Evolutionary conservation across 1,140 invertebrate genomes (phyloP), one percentile per base, ranked within the genome.

Genomic region (Agrilus planipennis): DNA sequence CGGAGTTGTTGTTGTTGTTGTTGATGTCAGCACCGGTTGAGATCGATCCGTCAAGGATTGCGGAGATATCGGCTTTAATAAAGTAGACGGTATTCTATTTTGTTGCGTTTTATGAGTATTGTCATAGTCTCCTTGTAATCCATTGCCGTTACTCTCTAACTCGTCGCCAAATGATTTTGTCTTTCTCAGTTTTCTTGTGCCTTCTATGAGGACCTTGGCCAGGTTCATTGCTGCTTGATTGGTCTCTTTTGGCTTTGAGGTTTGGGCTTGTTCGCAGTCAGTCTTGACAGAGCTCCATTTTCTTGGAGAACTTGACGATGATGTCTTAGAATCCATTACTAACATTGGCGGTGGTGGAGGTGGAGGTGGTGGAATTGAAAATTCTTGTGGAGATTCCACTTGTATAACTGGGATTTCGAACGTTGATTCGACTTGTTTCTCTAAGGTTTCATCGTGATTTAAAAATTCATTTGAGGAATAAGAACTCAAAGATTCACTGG

Each of bases 311-410:
- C 2, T 21, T 21, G 15, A 10, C 7, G 4, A 7, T 3, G 7
- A 4, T 2, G n/a, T n/a, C n/a, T n/a, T n/a, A n/a, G n/a, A n/a
- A n/a, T n/a, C n/a, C n/a, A n/a, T n/a, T n/a, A n/a, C n/a, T n/a
- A n/a, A n/a, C n/a, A n/a, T n/a, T 15, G 44, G 44, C 10, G 45
- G 44, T 16, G 36, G 34, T 18, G 44, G 36, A 17, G 44, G 42
- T 25, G 37, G 40, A 23, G 48, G 36, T 37, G 41, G 46, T 9
- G 45, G 45, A 30, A 41, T 47, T 30, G 43, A 41, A 12, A 27
- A 27, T 27, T 36, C 34, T 14, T 15, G 17, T 15, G 34, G 34
- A 11, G 5, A 18, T 9, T 36, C 23, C 2, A 36, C 34, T 36
- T 36, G 34, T 21, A 36, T 36, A n/a, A n/a, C n/a, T n/a, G n/a